A percentile compares a stretch with the other conserved stretches of the same genome.
Evolutionary conservation across 2,888 invertebrate species (phyloP).

Genomic region (Drosophila antonietae): DNA sequence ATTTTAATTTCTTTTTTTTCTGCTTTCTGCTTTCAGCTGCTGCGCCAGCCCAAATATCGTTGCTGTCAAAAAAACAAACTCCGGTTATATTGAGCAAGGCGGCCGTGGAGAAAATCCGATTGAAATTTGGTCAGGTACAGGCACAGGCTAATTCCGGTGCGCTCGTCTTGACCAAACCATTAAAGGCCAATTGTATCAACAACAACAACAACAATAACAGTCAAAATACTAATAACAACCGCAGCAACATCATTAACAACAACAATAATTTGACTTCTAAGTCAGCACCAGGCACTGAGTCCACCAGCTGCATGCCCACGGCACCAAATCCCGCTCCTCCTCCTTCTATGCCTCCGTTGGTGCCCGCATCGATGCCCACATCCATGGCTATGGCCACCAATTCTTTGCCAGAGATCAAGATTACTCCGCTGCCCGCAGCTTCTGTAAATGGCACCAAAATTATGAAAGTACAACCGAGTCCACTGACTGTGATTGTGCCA

Average conservation of each 20-base stretch:
- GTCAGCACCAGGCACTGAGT: neutral
- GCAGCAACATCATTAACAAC: neutral
- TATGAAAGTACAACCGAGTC: constrained; percentile 17
- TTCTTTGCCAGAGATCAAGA: constrained; percentile 28
- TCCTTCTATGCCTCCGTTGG: neutral
- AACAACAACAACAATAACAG: neutral
- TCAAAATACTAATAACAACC: neutral
- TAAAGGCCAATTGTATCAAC: constrained; percentile 16
- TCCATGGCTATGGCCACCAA: constrained; percentile 12
- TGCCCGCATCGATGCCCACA: constrained; percentile 6
- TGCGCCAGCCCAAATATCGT: constrained; percentile 37
- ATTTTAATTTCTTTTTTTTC: constrained; percentile 2
- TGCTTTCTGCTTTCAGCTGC: constrained; percentile 11
- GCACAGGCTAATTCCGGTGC: constrained; percentile 45
- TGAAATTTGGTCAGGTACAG: constrained; percentile 63
- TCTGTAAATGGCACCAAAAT: constrained; percentile 39
- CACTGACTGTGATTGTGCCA: constrained; percentile 31
- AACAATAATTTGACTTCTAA: constrained; percentile 6
- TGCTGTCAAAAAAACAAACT: constrained; percentile 52
- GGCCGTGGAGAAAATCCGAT: constrained; percentile 63
- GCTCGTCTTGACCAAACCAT: constrained; percentile 32
- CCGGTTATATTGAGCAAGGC: constrained; percentile 65
- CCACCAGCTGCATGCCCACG: constrained; percentile 6
- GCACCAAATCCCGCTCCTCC: neutral
- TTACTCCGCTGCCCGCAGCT: constrained; percentile 22